Base-by-base conservation (phyloP, 2,797 vertebrate genomes). In the Monodelphis domestica region DNA sequence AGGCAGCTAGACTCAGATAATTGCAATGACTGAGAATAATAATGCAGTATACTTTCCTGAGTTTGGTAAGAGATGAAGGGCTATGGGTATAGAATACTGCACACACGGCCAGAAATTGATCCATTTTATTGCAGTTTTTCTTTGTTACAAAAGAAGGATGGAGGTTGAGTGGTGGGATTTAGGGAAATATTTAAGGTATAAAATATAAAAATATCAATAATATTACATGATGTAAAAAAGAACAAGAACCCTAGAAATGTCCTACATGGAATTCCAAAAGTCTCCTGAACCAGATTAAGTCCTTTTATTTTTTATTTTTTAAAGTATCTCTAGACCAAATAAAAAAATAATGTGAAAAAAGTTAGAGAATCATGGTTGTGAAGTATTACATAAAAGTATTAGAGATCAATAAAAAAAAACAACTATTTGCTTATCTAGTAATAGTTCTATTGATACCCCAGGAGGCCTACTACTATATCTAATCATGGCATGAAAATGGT, bases 391-490 rank as follows among this genome's bases (percentile, higher is more conserved):
- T n/a, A n/a, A n/a, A n/a, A n/a, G n/a, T n/a, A n/a, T n/a, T n/a
- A n/a, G n/a, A n/a, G n/a, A n/a, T n/a, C n/a, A n/a, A n/a, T n/a
- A n/a, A n/a, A n/a, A n/a, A n/a, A n/a, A n/a, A n/a, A n/a, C n/a
- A 24, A 21, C 38, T 50, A 59, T 17, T 91, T 94, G 53, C 28
- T 88, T 96, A 53, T 94, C 53, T 90, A 45, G 33, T 91, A 50
- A 21, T 84, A 24, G 24, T 84, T 26, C 7, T 45, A 45, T 45
- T 84, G 21, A 11, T 21, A 26, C 38, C 11, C 38, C 45, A 78
- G 26, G 78, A 2, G 0, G 24, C 45, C 38, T 24, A 26, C 7
- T 45, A 0, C 21, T 84, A 26, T 11, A 50, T 21, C 6, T 84
- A 21, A 84, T 50, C 21, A 50, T 84, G 21, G 21, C 70, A 84